A percentile compares a stretch with the other conserved stretches of the same genome.
These are phyloP conservation scores for Lathronympha strigana DNA, from an alignment of 2,888 invertebrate species.

Conservation along the genomic window DNA sequence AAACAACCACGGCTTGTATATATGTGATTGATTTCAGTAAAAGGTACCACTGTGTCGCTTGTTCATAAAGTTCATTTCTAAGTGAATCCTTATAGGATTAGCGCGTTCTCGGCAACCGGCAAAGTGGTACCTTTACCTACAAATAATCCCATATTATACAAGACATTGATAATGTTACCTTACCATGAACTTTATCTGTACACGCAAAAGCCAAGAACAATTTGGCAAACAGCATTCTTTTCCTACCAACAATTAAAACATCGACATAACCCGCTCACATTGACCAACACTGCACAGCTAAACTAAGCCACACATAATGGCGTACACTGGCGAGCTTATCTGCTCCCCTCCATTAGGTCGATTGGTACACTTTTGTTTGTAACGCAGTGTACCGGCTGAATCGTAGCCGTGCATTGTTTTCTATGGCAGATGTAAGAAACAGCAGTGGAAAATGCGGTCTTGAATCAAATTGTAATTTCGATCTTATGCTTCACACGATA, in stretches of 20 bases:
- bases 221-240: constrained; percentile 14
- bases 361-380: constrained; percentile 42
- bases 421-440: constrained; percentile 34
- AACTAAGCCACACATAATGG: constrained; percentile 23
- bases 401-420: constrained; percentile 38
- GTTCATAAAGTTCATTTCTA: too few species aligned
- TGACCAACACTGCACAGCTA: constrained; percentile 29
- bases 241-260: constrained; percentile 3
- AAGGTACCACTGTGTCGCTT: too few species aligned
- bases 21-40: too few species aligned
- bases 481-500: not conserved
- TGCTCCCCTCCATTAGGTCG: constrained; percentile 42
- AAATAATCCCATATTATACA: too few species aligned
- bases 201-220: constrained; percentile 7
- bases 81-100: too few species aligned
- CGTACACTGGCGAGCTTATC: constrained; percentile 41
- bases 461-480: not conserved
- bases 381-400: constrained; percentile 37
- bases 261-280: not conserved
- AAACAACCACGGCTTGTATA: too few species aligned
- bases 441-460: constrained; percentile 29
- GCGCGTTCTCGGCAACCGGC: too few species aligned
- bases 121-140: too few species aligned
- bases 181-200: too few species aligned
- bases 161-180: too few species aligned